A percentile compares a stretch with the other conserved stretches of the same genome.
Conservation (phyloP, 2,113 vertebrate genomes). For the Peromyscus californicus region DNA sequence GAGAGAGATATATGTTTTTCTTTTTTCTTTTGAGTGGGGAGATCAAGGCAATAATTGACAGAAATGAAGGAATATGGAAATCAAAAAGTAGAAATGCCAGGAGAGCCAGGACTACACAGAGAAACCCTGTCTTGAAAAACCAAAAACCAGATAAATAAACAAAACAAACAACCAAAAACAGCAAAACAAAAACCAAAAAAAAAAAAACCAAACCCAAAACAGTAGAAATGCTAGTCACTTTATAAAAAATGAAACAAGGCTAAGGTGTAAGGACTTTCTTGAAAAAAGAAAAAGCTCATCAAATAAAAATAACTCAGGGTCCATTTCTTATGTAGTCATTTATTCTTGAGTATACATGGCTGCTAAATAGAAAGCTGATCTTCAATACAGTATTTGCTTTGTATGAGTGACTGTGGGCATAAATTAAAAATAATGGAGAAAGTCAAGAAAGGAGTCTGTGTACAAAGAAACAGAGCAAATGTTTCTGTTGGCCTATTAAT, state of each 20-base stretch:
- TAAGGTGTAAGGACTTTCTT: neutral
- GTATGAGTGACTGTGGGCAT: neutral
- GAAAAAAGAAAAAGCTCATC: neutral
- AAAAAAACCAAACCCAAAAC: too few species aligned
- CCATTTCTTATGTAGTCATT: neutral
- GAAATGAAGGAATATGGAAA: neutral
- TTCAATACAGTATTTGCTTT: neutral
- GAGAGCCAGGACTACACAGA: neutral
- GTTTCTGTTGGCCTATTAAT: neutral
- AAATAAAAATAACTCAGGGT: neutral
- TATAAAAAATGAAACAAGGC: neutral
- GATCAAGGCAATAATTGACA: neutral
- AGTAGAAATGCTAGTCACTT: neutral
- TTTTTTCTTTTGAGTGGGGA: neutral
- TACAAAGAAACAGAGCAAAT: neutral
- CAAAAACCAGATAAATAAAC: neutral
- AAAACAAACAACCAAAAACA: neutral
- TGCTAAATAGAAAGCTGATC: neutral
- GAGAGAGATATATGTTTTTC: too few species aligned
- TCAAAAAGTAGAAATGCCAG: neutral
- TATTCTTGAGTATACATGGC: neutral
- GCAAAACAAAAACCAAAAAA: neutral
- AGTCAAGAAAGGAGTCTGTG: neutral
- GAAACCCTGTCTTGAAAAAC: neutral
- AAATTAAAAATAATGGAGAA: constrained; percentile 17